A percentile compares a stretch with the other conserved stretches of the same genome.
Conservation (phyloP, 2,888 invertebrate genomes). For the Callyntrura guangdongensis region DNA sequence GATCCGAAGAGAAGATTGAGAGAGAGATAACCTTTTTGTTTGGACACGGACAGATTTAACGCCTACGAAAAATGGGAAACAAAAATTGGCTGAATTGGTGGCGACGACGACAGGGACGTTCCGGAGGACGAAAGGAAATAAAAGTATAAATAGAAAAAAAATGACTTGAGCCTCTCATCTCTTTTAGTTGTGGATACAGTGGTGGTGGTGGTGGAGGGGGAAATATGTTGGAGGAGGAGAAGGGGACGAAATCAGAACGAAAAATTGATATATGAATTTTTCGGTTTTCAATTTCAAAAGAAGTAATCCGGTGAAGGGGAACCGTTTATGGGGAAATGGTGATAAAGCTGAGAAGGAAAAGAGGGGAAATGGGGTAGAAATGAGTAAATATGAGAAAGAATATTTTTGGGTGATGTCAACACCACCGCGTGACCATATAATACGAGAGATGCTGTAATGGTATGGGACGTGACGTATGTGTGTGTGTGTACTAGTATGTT, state of each 20-base stretch:
- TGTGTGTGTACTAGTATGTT: neutral
- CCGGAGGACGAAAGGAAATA: too few species aligned
- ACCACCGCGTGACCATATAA: neutral
- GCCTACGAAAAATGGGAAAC: neutral
- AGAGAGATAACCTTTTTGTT: neutral
- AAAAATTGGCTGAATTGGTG: neutral
- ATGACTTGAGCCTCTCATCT: too few species aligned
- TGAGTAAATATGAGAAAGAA: neutral
- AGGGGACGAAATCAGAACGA: neutral
- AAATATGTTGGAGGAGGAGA: too few species aligned
- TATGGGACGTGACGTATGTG: too few species aligned
- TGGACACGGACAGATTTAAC: neutral
- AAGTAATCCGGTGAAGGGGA: too few species aligned
- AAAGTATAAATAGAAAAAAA: too few species aligned
- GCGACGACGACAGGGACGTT: too few species aligned
- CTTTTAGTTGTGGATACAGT: too few species aligned
- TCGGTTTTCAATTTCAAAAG: too few species aligned
- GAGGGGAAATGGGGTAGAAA: too few species aligned
- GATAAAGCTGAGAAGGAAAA: too few species aligned
- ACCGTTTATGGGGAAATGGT: neutral
- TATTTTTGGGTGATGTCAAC: constrained; percentile 47
- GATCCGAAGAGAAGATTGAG: neutral
- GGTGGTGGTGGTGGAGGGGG: too few species aligned
- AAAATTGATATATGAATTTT: neutral
- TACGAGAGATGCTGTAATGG: neutral